Conservation (phyloP, 2,797 vertebrate genomes). For the Silurus lanzhouensis region DNA sequence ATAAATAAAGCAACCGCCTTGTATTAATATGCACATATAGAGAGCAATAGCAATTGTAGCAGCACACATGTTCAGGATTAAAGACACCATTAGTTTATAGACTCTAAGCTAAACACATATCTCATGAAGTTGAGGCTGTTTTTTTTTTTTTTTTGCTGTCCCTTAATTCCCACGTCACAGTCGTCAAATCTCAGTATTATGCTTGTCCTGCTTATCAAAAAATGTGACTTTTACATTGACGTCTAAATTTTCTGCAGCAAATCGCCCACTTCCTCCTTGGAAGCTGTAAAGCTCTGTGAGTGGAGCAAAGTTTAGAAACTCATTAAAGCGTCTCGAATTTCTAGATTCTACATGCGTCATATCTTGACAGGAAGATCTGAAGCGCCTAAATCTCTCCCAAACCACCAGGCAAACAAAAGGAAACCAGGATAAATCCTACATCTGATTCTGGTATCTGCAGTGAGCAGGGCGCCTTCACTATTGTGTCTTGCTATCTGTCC, state of each 20-base stretch:
- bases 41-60: background rate
- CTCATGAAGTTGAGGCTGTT: conserved; percentile 4
- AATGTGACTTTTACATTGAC: conserved; percentile 31
- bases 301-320: conserved; percentile 69
- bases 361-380: conserved; percentile 61
- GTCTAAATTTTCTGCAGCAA: background rate
- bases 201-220: conserved; percentile 25
- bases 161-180: conserved; percentile 41
- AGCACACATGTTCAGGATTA: background rate
- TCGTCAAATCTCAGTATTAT: conserved; percentile 31
- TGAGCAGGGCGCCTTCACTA: conserved; percentile 69
- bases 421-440: conserved; percentile 70
- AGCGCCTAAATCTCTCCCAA: conserved; percentile 72
- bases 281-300: conserved; percentile 48
- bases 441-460: conserved; percentile 75
- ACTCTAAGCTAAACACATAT: conserved; percentile 5
- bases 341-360: conserved; percentile 62
- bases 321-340: conserved; percentile 65
- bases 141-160: conserved; percentile 23
- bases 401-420: conserved; percentile 71
- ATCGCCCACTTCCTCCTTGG: background rate
- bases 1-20: background rate
- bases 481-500: conserved; percentile 59
- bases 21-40: background rate
- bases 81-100: conserved; percentile 11